Evolutionary conservation across 2,797 vertebrate genomes (phyloP).

Genomic region (Sebastolobus altivelis): DNA sequence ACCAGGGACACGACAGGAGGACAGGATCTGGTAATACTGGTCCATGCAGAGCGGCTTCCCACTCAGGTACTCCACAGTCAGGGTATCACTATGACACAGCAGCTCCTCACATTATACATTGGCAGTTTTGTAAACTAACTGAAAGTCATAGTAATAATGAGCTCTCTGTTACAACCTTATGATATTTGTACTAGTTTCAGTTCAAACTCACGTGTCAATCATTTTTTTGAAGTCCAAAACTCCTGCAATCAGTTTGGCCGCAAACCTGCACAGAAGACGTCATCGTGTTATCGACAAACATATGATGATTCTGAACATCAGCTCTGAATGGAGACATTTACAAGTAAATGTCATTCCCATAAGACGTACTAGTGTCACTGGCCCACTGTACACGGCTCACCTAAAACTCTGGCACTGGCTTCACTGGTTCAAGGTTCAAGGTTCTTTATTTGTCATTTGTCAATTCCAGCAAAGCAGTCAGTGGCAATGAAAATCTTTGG

Average conservation of each 20-base stretch:
- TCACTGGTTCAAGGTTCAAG: background rate
- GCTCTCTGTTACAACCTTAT: background rate
- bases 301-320: background rate
- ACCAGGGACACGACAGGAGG: constrained; percentile 94
- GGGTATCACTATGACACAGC: constrained; percentile 86
- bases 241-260: constrained; percentile 95
- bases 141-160: background rate
- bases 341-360: background rate
- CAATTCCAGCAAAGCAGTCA: no score
- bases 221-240: constrained; percentile 96
- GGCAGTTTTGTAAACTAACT: background rate
- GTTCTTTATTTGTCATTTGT: no score
- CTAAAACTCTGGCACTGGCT: background rate
- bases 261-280: constrained; percentile 87
- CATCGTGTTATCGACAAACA: background rate
- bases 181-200: background rate
- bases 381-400: background rate
- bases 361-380: background rate
- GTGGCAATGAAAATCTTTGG: rapidly evolving
- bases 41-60: constrained; percentile 97
- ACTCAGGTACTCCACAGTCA: constrained; percentile 92
- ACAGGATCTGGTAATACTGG: constrained; percentile 97
- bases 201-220: constrained; percentile 93
- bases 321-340: background rate
- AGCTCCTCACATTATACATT: background rate